These are phyloP conservation scores for Psylliodes chrysocephalus DNA, from an alignment of 2,888 invertebrate species.

Conservation along the genomic window DNA sequence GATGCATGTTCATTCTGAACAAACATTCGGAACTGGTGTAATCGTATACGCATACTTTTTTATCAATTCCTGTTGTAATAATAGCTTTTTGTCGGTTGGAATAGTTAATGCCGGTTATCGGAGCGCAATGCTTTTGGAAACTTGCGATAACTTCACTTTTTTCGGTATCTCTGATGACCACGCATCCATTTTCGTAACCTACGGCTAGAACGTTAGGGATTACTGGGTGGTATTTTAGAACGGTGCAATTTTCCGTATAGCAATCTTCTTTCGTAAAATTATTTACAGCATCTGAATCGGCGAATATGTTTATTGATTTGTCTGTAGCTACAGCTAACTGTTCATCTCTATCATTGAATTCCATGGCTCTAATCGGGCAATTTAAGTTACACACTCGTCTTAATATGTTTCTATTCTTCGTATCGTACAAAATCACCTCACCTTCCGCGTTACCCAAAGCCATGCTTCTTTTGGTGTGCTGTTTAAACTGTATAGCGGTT, in stretches of 20 bases:
- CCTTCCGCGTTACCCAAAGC: conserved; percentile 55
- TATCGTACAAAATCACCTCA: conserved; percentile 58
- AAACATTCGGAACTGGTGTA: conserved; percentile 45
- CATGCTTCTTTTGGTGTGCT: conserved; percentile 54
- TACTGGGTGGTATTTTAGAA: conserved; percentile 52
- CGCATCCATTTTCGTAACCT: conserved; percentile 51
- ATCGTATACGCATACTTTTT: conserved; percentile 56
- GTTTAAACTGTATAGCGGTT: conserved; percentile 53
- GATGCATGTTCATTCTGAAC: conserved; percentile 54
- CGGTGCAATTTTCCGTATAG: conserved; percentile 33
- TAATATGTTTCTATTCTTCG: conserved; percentile 52
- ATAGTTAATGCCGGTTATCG: conserved; percentile 52
- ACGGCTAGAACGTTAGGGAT: conserved; percentile 48
- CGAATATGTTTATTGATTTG: conserved; percentile 37
- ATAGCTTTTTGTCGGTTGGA: conserved; percentile 49
- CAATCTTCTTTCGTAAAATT: conserved; percentile 40
- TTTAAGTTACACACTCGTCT: conserved; percentile 48
- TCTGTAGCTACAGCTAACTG: conserved; percentile 50
- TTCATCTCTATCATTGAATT: conserved; percentile 54
- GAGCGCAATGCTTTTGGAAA: conserved; percentile 47
- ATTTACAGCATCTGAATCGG: conserved; percentile 36
- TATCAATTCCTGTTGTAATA: conserved; percentile 54
- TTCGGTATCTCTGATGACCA: conserved; percentile 52
- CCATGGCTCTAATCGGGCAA: conserved; percentile 47
- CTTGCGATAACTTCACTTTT: conserved; percentile 41